Evolutionary conservation across 2,797 vertebrate species (phyloP).

Genomic region (Lepilemur septentrionalis): DNA sequence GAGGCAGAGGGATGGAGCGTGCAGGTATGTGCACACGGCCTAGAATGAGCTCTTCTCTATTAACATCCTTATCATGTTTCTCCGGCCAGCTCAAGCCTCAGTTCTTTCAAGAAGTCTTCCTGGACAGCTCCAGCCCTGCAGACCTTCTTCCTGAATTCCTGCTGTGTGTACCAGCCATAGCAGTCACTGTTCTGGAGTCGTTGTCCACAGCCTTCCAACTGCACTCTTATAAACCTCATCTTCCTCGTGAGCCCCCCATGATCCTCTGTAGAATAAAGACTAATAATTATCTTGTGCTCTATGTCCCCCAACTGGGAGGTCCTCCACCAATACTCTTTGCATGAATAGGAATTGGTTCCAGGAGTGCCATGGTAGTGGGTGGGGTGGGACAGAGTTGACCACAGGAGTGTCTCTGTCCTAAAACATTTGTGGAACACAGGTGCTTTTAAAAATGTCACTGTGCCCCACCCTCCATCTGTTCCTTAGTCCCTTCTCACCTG

Average conservation of each 20-base stretch:
- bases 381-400: neutral
- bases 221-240: neutral
- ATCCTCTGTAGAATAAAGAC: neutral
- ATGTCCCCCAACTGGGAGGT: neutral
- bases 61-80: neutral
- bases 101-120: conserved; percentile 32
- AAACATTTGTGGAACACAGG: neutral
- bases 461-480: too few relatives aligned
- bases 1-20: neutral
- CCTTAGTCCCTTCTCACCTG: neutral
- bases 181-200: neutral
- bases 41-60: neutral
- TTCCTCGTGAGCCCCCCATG: neutral
- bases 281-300: neutral
- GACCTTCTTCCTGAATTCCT: neutral
- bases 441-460: neutral
- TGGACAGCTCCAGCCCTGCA: neutral
- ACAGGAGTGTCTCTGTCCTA: neutral
- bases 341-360: neutral
- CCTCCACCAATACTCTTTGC: neutral
- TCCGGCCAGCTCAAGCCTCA: neutral
- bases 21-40: neutral
- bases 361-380: neutral
- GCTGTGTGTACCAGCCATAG: neutral
- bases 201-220: neutral